Conservation (phyloP, 2,113 vertebrate species). For the Calyptommatus sinebrachiatus region DNA sequence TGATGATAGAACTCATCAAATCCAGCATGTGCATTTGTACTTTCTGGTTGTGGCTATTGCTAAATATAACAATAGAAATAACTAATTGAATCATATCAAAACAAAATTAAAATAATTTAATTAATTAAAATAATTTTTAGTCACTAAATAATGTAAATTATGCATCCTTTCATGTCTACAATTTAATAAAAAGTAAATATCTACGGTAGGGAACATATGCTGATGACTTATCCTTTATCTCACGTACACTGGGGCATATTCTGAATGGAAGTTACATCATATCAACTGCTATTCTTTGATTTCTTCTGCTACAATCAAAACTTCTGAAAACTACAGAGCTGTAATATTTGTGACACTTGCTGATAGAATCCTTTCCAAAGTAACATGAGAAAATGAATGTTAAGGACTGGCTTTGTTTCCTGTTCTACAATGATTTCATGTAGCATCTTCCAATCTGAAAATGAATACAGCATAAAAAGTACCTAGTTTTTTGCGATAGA, state of each 20-base stretch:
- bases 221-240: too few species aligned
- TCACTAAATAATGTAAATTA: background rate
- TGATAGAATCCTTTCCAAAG: background rate
- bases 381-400: background rate
- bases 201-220: background rate
- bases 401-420: background rate
- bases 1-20: slow-evolving; percentile 99
- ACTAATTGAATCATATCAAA: background rate
- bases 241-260: background rate
- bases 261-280: background rate
- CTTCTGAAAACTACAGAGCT: background rate
- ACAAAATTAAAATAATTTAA: slow-evolving; percentile 9
- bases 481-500: background rate
- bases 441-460: too few species aligned
- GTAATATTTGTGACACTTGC: background rate
- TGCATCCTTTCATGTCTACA: background rate
- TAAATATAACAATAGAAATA: slow-evolving; percentile 55
- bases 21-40: slow-evolving; percentile 99
- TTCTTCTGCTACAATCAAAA: too few species aligned
- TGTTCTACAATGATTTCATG: background rate
- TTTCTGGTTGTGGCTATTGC: slow-evolving; percentile 99
- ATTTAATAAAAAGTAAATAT: background rate
- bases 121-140: background rate
- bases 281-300: background rate
- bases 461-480: background rate